A percentile compares a stretch with the other conserved stretches of the same genome.
phyloP scores from a whole-genome alignment of 2,113 vertebrate genomes.

The Pituophis catenifer region DNA sequence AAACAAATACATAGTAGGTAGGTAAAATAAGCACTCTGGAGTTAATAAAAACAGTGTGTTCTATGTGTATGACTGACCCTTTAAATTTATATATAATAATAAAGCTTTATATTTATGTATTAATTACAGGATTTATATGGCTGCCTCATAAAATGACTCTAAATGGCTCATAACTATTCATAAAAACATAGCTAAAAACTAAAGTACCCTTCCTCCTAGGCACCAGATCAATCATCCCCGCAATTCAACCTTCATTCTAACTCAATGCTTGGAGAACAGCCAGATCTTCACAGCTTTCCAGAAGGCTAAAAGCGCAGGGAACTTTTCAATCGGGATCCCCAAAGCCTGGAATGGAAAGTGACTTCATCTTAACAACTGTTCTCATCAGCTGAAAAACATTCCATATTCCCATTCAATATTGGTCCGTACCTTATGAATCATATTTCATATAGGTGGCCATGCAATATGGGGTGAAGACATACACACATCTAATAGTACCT shows the following conservation, averaged over 20 bases:
- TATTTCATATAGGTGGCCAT: background rate
- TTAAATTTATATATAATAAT: background rate
- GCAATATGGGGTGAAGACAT: background rate
- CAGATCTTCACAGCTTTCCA: background rate
- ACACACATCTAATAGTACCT: background rate
- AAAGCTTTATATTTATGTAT: background rate
- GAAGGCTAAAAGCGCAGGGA: background rate
- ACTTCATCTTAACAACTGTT: background rate
- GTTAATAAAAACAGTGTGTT: background rate
- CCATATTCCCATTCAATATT: background rate
- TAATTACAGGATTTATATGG: background rate
- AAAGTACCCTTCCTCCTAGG: background rate
- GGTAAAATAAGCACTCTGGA: background rate
- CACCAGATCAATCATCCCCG: background rate
- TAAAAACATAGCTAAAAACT: background rate
- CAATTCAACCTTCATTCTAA: background rate
- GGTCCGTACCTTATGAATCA: background rate
- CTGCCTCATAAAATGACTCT: background rate
- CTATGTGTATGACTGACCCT: background rate
- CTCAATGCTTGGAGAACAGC: background rate
- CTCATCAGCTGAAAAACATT: background rate
- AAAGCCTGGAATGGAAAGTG: background rate
- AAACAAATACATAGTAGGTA: background rate
- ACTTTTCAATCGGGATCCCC: too few species aligned
- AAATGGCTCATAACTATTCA: background rate